phyloP scores from a whole-genome alignment of 2,113 vertebrate species.

The Paracanthobrama guichenoti region DNA sequence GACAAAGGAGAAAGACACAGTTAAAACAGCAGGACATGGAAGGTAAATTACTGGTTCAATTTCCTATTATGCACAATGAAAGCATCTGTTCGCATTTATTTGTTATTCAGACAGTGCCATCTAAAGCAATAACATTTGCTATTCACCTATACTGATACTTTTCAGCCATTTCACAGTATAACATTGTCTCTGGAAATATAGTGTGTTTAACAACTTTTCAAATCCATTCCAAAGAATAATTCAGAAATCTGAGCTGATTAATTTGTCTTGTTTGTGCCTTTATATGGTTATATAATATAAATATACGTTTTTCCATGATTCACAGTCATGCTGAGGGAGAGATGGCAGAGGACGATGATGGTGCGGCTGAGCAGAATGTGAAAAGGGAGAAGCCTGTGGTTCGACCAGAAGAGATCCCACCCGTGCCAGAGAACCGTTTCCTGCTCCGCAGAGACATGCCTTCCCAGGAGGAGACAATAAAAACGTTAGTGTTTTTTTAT shows the following conservation, averaged over 20 bases:
- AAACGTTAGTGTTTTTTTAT: constrained; percentile 74
- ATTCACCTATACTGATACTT: background rate
- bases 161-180: background rate
- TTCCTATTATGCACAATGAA: background rate
- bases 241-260: constrained; percentile 6
- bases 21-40: constrained; percentile 61
- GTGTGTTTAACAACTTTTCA: background rate
- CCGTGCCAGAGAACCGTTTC: constrained; percentile 96
- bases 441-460: constrained; percentile 89
- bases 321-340: constrained; percentile 76
- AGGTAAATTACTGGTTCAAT: constrained; percentile 65
- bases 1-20: constrained; percentile 68
- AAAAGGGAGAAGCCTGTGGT: constrained; percentile 94
- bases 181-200: background rate
- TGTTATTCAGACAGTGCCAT: background rate
- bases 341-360: constrained; percentile 73
- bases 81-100: background rate
- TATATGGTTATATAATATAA: background rate
- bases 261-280: background rate
- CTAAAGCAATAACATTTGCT: background rate
- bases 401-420: constrained; percentile 95
- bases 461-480: constrained; percentile 74
- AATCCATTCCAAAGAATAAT: background rate
- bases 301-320: constrained; percentile 21
- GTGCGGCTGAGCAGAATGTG: constrained; percentile 71